Percentiles rank a stretch among this genome's conserved stretches.
These are phyloP conservation scores for Apteryx owenii DNA, from an alignment of 2,113 vertebrate species.

Conservation along the genomic window DNA sequence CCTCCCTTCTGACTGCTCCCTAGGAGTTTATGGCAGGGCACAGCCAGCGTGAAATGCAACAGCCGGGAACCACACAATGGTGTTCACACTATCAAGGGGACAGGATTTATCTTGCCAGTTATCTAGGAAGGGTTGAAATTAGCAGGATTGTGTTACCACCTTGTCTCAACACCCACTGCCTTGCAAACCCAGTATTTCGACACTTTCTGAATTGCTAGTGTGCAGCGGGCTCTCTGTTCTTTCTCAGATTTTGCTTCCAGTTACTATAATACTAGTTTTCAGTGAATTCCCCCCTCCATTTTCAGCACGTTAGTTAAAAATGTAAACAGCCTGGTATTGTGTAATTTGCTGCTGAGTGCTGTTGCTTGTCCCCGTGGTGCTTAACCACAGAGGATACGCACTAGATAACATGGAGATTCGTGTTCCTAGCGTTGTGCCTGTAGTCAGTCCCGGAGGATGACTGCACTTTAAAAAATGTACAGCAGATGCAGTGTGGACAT, in stretches of 20 bases:
- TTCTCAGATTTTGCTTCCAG: not conserved
- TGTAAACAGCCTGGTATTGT: not conserved
- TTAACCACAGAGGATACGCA: fast-evolving
- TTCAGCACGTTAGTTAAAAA: not conserved
- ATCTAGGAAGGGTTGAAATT: not conserved
- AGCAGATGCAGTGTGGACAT: not conserved
- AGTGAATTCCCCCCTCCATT: not conserved
- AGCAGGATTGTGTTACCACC: not conserved
- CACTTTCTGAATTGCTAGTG: not conserved
- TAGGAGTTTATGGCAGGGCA: not conserved
- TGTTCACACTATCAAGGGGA: not conserved
- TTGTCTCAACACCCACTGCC: not conserved
- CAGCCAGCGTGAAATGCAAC: not conserved
- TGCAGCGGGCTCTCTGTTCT: not conserved
- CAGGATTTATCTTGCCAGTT: not conserved
- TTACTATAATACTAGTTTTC: not conserved
- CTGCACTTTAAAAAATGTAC: not conserved
- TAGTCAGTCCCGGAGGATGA: not conserved
- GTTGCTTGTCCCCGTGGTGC: not conserved
- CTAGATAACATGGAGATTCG: not conserved
- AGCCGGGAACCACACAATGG: not conserved
- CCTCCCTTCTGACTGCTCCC: not conserved
- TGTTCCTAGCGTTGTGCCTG: too few species aligned
- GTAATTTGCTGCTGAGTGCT: not conserved
- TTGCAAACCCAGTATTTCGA: not conserved